Percentiles rank a stretch among this genome's conserved stretches.
These are phyloP conservation scores for Rissa tridactyla DNA, from an alignment of 2,113 vertebrate genomes.

Conservation along the genomic window DNA sequence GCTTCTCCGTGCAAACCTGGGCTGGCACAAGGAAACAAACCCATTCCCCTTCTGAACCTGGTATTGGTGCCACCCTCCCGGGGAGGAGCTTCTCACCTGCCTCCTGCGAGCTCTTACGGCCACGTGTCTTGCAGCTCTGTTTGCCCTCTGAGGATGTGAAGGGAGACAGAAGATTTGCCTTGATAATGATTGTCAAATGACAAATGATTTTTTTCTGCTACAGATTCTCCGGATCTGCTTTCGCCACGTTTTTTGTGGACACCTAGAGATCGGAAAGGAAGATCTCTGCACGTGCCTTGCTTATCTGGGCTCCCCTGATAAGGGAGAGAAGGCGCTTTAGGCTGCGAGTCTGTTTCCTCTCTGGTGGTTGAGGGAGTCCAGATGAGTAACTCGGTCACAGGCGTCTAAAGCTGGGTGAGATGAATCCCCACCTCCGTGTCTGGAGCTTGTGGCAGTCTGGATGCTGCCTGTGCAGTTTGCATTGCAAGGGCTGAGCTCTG, in stretches of 20 bases:
- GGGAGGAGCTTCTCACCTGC: not conserved
- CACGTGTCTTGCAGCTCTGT: accelerated
- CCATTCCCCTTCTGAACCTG: not conserved
- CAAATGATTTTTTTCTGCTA: not conserved
- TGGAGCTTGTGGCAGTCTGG: not conserved
- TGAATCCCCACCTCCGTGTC: not conserved
- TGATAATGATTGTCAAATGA: too few relatives aligned
- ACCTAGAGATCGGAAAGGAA: not conserved
- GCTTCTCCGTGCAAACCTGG: not conserved
- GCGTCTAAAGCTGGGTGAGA: not conserved
- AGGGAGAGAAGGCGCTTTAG: not conserved
- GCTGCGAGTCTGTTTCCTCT: not conserved
- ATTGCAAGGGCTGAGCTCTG: not conserved
- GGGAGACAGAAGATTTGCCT: not conserved
- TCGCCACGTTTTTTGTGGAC: accelerated
- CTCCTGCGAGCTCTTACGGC: not conserved
- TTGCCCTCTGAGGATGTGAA: not conserved
- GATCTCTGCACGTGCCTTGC: accelerated
- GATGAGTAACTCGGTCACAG: not conserved
- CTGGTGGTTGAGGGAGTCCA: not conserved
- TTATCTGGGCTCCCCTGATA: accelerated
- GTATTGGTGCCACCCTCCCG: not conserved
- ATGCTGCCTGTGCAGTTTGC: not conserved
- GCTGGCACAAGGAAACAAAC: not conserved
- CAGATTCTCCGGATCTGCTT: not conserved